Percentiles rank a stretch among this genome's conserved stretches.
These are phyloP conservation scores for Diorhabda carinulata DNA, from an alignment of 1,140 invertebrate genomes.

Conservation along the genomic window DNA sequence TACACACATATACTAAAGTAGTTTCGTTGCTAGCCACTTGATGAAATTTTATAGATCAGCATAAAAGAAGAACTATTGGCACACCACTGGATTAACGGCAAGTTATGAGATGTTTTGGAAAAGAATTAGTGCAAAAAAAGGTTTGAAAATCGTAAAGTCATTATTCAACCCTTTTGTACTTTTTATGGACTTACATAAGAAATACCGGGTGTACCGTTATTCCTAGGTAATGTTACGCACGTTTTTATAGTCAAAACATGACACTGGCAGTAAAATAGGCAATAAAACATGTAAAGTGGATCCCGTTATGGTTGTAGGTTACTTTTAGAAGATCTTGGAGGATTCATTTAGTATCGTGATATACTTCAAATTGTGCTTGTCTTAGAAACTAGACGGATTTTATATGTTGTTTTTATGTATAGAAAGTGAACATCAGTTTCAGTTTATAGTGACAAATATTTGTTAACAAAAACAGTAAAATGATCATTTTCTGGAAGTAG, in stretches of 20 bases:
- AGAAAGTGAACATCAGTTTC: too few relatives aligned
- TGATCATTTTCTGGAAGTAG: too few relatives aligned
- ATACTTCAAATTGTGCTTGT: slow-evolving; percentile 30
- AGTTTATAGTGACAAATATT: too few relatives aligned
- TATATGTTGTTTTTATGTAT: too few relatives aligned
- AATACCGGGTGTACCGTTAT: slow-evolving; percentile 33
- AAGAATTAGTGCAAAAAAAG: slow-evolving; percentile 36
- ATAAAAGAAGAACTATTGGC: too few relatives aligned
- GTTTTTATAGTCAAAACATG: slow-evolving; percentile 43
- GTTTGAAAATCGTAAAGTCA: slow-evolving; percentile 33
- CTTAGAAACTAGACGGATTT: neutral
- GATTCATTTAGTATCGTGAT: slow-evolving; percentile 32
- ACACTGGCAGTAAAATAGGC: slow-evolving; percentile 33
- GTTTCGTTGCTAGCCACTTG: too few relatives aligned
- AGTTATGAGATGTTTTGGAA: slow-evolving; percentile 29
- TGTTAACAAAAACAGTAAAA: too few relatives aligned
- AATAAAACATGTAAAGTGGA: slow-evolving; percentile 41
- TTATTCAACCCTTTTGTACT: slow-evolving; percentile 31
- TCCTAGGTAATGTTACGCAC: slow-evolving; percentile 31
- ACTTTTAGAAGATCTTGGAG: slow-evolving; percentile 28
- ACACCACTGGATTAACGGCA: neutral
- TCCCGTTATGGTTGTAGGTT: slow-evolving; percentile 35
- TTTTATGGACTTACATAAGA: slow-evolving; percentile 9
- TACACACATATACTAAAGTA: too few relatives aligned
- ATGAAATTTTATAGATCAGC: too few relatives aligned